A percentile compares a stretch with the other conserved stretches of the same genome.
Conservation (phyloP, 2,888 invertebrate species). For the Pachycephus smyrnensis region DNA sequence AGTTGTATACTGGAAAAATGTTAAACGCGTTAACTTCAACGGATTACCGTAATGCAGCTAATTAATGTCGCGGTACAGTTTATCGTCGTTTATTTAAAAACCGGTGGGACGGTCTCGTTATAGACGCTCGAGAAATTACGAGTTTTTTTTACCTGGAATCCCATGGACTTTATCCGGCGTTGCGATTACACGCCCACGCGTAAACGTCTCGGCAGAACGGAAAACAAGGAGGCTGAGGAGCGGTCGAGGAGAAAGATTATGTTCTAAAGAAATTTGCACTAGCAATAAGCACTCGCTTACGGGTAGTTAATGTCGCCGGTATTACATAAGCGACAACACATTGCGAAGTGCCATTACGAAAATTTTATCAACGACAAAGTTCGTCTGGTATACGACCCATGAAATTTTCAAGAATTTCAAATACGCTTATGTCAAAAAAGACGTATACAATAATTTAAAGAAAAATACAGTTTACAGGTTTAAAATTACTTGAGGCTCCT, state of each 20-base stretch:
- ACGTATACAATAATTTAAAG: no score
- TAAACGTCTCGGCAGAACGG: background rate
- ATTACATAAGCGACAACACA: slow-evolving; percentile 2
- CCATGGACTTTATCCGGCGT: background rate
- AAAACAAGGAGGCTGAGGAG: background rate
- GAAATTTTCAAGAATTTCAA: background rate
- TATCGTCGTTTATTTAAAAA: background rate
- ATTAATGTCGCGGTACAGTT: background rate
- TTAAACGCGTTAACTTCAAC: background rate
- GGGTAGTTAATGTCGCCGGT: background rate
- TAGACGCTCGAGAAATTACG: background rate
- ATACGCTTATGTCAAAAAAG: background rate
- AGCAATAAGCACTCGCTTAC: slow-evolving; percentile 20
- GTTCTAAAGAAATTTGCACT: slow-evolving; percentile 26
- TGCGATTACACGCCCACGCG: background rate
- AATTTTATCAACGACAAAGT: background rate
- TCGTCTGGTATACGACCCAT: background rate
- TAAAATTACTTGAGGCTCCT: background rate
- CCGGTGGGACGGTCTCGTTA: background rate
- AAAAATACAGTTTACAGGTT: background rate
- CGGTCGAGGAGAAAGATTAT: slow-evolving; percentile 2
- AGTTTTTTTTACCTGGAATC: background rate
- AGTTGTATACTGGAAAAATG: background rate
- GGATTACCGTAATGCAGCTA: background rate
- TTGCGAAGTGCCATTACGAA: background rate